Evolutionary conservation across 2,113 vertebrate species (phyloP).

Genomic region (Scomber japonicus): DNA sequence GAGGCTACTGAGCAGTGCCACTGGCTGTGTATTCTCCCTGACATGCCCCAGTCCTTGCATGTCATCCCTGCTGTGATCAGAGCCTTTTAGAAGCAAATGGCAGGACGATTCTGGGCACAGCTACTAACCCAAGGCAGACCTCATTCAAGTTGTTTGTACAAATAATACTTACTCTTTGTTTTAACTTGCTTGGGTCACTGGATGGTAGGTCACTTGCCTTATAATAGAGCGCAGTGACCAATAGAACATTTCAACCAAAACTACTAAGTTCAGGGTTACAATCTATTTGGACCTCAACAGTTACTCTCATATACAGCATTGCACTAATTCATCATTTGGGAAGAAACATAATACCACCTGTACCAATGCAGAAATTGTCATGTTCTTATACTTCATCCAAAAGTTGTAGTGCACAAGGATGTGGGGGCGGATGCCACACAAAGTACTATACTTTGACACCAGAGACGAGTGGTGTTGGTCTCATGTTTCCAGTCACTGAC

Average conservation of each 20-base stretch:
- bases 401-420: neutral
- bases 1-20: constrained; percentile 78
- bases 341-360: neutral
- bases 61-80: constrained; percentile 83
- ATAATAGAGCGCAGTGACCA: constrained; percentile 12
- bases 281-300: neutral
- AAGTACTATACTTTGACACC: neutral
- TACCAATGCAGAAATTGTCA: neutral
- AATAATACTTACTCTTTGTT: constrained; percentile 56
- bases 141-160: constrained; percentile 59
- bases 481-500: neutral
- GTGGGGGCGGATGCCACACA: neutral
- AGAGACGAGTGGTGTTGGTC: neutral
- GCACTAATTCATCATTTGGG: neutral
- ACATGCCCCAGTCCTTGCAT: constrained; percentile 79
- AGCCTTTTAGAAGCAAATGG: constrained; percentile 73
- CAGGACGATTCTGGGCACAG: constrained; percentile 57
- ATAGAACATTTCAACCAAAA: neutral
- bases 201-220: constrained; percentile 20
- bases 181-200: constrained; percentile 18
- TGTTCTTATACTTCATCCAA: neutral
- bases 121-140: constrained; percentile 47
- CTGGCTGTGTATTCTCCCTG: constrained; percentile 79
- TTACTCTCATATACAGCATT: too few species aligned
- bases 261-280: neutral